These are phyloP conservation scores for Cepphus grylle DNA, from an alignment of 2,113 vertebrate genomes.

Conservation along the genomic window DNA sequence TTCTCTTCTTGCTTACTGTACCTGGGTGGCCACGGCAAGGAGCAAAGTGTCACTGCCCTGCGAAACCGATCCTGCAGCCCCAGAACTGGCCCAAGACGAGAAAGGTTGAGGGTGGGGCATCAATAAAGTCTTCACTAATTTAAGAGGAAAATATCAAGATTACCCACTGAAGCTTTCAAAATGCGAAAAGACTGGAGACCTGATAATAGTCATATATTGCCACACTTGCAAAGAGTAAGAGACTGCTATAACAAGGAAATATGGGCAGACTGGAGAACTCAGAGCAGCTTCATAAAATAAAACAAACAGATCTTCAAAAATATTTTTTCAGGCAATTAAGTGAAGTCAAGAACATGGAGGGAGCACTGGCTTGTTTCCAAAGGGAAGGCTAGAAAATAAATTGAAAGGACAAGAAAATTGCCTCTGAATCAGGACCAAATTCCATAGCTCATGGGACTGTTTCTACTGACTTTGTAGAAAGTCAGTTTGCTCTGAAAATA, in stretches of 20 bases:
- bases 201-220: neutral
- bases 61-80: neutral
- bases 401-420: neutral
- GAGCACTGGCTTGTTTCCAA: neutral
- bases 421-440: neutral
- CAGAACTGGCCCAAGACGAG: neutral
- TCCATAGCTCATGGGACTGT: neutral
- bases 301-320: neutral
- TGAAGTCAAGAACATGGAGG: neutral
- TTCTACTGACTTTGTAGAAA: neutral
- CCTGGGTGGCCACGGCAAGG: accelerated
- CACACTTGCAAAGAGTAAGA: neutral
- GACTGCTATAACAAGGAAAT: neutral
- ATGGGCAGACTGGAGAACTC: neutral
- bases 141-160: neutral
- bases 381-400: neutral
- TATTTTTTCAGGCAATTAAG: neutral
- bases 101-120: neutral
- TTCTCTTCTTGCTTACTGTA: neutral
- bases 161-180: neutral
- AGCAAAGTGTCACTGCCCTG: neutral
- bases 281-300: neutral
- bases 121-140: neutral
- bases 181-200: neutral
- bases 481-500: neutral